Conservation (phyloP, 2,797 vertebrate species). For the Poeciliopsis gracilis region DNA sequence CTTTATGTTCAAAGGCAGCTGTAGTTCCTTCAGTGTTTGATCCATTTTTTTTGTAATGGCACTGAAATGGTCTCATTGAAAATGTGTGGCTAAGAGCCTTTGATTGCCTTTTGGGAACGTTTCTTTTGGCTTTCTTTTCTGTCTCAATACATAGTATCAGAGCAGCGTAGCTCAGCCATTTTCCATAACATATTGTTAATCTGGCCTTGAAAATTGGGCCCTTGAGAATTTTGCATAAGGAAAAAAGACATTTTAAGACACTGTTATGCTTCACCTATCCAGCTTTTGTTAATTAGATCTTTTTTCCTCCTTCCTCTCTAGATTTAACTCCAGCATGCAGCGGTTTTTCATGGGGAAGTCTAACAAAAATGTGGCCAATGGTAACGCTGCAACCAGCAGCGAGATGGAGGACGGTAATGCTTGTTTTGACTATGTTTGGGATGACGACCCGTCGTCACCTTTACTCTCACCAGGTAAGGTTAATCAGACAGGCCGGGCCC, state of each 20-base stretch:
- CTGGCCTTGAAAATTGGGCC: slow-evolving; percentile 36
- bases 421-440: slow-evolving; percentile 85
- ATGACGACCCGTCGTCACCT: slow-evolving; percentile 88
- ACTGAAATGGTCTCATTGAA: slow-evolving; percentile 26
- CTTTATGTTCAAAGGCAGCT: slow-evolving; percentile 37
- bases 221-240: slow-evolving; percentile 11
- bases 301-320: slow-evolving; percentile 45
- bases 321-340: slow-evolving; percentile 93
- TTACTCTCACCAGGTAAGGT: slow-evolving; percentile 92
- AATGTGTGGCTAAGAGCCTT: slow-evolving; percentile 23
- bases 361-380: slow-evolving; percentile 89
- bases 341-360: slow-evolving; percentile 85
- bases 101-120: slow-evolving; percentile 13
- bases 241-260: neutral
- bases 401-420: slow-evolving; percentile 98
- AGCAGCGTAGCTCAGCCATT: neutral
- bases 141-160: neutral
- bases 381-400: slow-evolving; percentile 87
- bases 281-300: neutral
- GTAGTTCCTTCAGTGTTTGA: slow-evolving; percentile 10
- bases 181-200: neutral
- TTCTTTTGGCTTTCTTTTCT: slow-evolving; percentile 7
- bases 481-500: slow-evolving; percentile 92
- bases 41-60: slow-evolving; percentile 36
- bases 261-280: neutral